phyloP scores from a whole-genome alignment of 2,888 invertebrate genomes.

The Crepidodera aurea region DNA sequence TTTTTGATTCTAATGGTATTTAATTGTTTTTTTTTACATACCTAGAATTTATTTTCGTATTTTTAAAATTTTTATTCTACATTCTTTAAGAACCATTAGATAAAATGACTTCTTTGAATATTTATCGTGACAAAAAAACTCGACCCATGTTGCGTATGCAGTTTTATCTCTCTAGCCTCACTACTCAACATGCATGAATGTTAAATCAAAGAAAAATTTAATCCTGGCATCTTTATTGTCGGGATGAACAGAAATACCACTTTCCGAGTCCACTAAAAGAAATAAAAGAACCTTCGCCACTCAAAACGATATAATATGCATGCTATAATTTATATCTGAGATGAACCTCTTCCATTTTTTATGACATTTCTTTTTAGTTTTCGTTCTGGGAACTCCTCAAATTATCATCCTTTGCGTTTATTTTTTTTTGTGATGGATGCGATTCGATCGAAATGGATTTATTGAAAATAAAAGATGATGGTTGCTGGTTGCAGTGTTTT shows the following conservation, averaged over 20 bases:
- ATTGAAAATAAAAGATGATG: background rate
- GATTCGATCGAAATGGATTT: background rate
- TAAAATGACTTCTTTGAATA: too few species aligned
- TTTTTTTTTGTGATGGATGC: background rate
- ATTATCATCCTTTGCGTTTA: background rate
- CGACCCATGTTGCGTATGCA: too few species aligned
- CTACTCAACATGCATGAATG: conserved; percentile 11
- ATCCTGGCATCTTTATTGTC: conserved; percentile 12
- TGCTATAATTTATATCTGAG: conserved; percentile 19
- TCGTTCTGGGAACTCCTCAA: background rate
- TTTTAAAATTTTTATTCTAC: too few species aligned
- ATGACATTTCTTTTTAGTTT: background rate
- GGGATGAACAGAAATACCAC: conserved; percentile 20
- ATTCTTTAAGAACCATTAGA: too few species aligned
- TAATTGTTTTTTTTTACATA: too few species aligned
- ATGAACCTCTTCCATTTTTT: conserved; percentile 8
- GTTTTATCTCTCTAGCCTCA: background rate
- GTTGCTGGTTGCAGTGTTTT: background rate
- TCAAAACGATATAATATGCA: conserved; percentile 26
- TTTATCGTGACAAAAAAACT: too few species aligned
- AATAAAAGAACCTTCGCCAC: conserved; percentile 13
- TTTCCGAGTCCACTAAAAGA: conserved; percentile 9
- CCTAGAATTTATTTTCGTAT: too few species aligned
- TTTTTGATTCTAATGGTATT: too few species aligned
- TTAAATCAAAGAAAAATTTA: conserved; percentile 20